These are phyloP conservation scores for Listronotus bonariensis DNA, from an alignment of 1,140 invertebrate species.

Conservation along the genomic window DNA sequence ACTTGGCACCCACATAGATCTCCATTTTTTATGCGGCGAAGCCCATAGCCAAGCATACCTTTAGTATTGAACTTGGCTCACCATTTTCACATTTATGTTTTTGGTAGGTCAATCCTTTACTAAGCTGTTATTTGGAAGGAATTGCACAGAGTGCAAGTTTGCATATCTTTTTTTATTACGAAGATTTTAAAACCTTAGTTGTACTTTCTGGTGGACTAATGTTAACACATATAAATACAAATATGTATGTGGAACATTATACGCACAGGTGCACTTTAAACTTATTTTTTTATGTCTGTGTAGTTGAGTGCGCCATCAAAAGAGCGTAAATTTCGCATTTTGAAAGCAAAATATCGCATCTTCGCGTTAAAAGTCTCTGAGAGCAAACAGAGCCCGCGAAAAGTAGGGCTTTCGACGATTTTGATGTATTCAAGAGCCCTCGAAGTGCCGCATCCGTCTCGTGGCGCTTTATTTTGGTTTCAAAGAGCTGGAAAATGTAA, in stretches of 20 bases:
- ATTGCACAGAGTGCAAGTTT: too few relatives aligned
- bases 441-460: conserved; percentile 36
- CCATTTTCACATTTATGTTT: too few relatives aligned
- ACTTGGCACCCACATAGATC: too few relatives aligned
- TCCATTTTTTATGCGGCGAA: too few relatives aligned
- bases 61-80: too few relatives aligned
- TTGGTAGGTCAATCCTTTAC: too few relatives aligned
- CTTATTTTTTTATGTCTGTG: conserved; percentile 26
- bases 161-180: too few relatives aligned
- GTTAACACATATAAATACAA: background rate
- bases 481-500: conserved; percentile 36
- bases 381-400: conserved; percentile 36
- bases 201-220: too few relatives aligned
- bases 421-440: conserved; percentile 38
- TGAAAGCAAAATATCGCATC: conserved; percentile 35
- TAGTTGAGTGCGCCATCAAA: conserved; percentile 36
- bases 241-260: conserved; percentile 19
- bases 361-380: conserved; percentile 36
- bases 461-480: conserved; percentile 36
- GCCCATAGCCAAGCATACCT: too few relatives aligned
- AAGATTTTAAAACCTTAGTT: too few relatives aligned
- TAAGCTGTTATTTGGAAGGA: too few relatives aligned
- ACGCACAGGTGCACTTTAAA: conserved; percentile 20
- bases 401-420: conserved; percentile 37
- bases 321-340: conserved; percentile 36